Conservation (phyloP, 23 tunicate species). For the Oikopleura albicans region DNA sequence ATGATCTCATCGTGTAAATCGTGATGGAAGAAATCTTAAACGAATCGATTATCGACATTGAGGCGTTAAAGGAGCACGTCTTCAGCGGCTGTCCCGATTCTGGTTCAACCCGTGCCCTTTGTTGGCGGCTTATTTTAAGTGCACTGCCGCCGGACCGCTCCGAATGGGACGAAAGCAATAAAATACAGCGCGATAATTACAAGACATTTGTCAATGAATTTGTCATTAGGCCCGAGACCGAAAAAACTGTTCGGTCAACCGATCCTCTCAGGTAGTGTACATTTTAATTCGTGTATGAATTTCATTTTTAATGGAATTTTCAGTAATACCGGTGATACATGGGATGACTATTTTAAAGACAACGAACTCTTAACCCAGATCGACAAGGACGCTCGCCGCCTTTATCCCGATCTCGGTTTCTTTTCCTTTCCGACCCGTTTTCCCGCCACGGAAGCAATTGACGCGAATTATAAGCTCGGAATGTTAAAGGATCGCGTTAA, state of each 20-base stretch:
- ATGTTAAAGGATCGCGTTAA: neutral
- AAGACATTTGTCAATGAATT: neutral
- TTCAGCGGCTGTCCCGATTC: neutral
- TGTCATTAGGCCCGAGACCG: neutral
- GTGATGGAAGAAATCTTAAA: neutral
- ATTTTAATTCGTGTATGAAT: no score
- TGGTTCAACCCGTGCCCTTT: neutral
- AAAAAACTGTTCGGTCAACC: neutral
- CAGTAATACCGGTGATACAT: slow-evolving; percentile 56
- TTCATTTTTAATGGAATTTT: no score
- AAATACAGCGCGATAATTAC: neutral
- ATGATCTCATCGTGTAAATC: no score
- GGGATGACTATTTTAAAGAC: slow-evolving; percentile 81
- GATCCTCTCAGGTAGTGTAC: slow-evolving; percentile 5
- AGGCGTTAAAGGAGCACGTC: neutral
- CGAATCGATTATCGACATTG: neutral
- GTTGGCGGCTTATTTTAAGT: neutral
- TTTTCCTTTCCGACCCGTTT: slow-evolving; percentile 22
- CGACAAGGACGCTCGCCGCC: slow-evolving; percentile 78
- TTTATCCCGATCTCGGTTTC: slow-evolving; percentile 83
- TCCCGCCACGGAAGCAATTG: neutral
- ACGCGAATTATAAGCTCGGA: neutral
- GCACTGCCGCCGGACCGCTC: neutral
- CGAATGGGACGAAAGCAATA: neutral
- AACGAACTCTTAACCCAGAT: slow-evolving; percentile 62